phyloP scores from a whole-genome alignment of 2,113 vertebrate genomes.

The Tragulus kanchil region DNA sequence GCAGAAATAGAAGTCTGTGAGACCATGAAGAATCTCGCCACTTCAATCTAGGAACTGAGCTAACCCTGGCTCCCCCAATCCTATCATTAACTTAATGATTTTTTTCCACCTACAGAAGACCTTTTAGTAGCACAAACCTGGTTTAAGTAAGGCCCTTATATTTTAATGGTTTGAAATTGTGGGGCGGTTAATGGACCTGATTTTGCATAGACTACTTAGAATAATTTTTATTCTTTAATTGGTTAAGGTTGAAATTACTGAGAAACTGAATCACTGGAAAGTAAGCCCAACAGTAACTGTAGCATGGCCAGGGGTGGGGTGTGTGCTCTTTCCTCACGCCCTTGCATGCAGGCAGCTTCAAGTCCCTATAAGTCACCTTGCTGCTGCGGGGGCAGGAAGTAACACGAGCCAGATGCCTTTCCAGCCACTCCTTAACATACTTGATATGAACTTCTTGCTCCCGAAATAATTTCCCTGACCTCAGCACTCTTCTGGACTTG shows the following conservation, averaged over 20 bases:
- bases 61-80: not conserved
- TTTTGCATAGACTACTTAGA: not conserved
- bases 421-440: conserved; percentile 79
- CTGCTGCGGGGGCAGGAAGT: not conserved
- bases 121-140: not conserved
- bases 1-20: not conserved
- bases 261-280: not conserved
- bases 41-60: not conserved
- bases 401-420: conserved; percentile 68
- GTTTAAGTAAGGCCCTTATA: not conserved
- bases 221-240: not conserved
- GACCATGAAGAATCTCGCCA: not conserved
- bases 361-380: not conserved
- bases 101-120: not conserved
- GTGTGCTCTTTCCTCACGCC: not conserved
- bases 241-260: not conserved
- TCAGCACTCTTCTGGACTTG: conserved; percentile 65
- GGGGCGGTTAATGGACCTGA: not conserved
- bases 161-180: not conserved
- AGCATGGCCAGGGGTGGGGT: not conserved
- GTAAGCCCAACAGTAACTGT: not conserved
- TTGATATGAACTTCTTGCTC: conserved; percentile 81
- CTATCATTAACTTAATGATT: not conserved
- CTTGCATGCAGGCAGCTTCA: not conserved
- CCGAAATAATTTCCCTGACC: conserved; percentile 83